Base-by-base conservation (phyloP, 2,113 vertebrate genomes). In the Sciurus niger region DNA sequence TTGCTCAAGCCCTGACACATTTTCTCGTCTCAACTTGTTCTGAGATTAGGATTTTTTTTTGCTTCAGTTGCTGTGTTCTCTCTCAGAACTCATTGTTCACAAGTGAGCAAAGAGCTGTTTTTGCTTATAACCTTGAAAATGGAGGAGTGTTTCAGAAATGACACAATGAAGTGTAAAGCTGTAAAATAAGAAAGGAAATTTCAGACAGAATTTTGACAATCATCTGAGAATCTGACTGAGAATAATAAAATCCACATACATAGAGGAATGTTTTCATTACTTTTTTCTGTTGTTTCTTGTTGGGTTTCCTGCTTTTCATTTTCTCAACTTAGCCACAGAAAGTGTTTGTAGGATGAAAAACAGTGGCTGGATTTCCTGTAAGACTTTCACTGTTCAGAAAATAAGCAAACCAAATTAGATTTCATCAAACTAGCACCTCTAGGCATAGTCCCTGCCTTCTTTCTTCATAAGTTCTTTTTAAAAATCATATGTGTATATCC, bases 81-180 rank as follows among this genome's bases (percentile, higher is more conserved):
- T 77, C 58, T 73, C 34, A 89, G 25, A 84, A 72, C 74, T 65
- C 58, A 77, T 55, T 46, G 22, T 76, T 95, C 74, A 63, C 83
- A 48, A 77, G 30, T 34, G 11, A 14, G 83, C 8, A 37, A 74
- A 91, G 78, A 93, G 67, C 1, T 46, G 7, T 73, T 84, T 74
- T 92, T 77, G n/a, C 60, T 83, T 78, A 8, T 94, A 92, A 78
- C 53, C 84, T 77, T 92, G 89, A 37, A 89, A 93, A 51, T 60
- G 3, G 20, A 53, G 53, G 34, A 65, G 18, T 84, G 32, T 78
- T 96, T 92, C 8, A 8, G 46, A 82, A 67, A 95, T 83, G 53
- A 84, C 13, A 51, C 37, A 77, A 53, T 8, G 85, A 6, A 72
- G 13, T 22, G 1, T 76, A 65, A 77, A 86, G 51, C n/a, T 13